A percentile compares a stretch with the other conserved stretches of the same genome.
Evolutionary conservation across 2,888 invertebrate genomes (phyloP).

Genomic region (Branchellion lobata): DNA sequence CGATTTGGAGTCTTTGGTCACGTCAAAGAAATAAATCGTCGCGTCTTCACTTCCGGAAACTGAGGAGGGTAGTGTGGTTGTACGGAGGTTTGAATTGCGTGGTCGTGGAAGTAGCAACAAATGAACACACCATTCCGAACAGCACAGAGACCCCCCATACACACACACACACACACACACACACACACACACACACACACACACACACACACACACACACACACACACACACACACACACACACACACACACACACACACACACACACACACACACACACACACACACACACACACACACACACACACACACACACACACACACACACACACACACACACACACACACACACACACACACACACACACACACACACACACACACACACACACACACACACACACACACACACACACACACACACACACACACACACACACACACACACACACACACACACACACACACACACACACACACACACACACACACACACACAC

Average conservation of each 20-base stretch:
- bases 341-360: slow-evolving; percentile 8
- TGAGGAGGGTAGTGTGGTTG: slow-evolving; percentile 55
- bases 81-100: not conserved
- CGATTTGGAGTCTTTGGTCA: slow-evolving; percentile 66
- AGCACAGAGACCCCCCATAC: no score
- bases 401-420: slow-evolving; percentile 18
- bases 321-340: slow-evolving; percentile 17
- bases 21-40: slow-evolving; percentile 76
- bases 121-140: not conserved
- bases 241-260: not conserved
- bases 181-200: slow-evolving; percentile 25
- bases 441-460: slow-evolving; percentile 1
- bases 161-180: slow-evolving; percentile 17
- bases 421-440: slow-evolving; percentile 1
- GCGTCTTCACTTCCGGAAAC: slow-evolving; percentile 79
- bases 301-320: not conserved
- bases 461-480: slow-evolving; percentile 8
- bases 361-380: slow-evolving; percentile 17
- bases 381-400: slow-evolving; percentile 11
- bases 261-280: slow-evolving; percentile 18
- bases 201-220: slow-evolving; percentile 29
- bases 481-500: slow-evolving; percentile 25
- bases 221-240: not conserved
- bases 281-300: not conserved
- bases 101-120: no score